A percentile compares a stretch with the other conserved stretches of the same genome.
Conservation (phyloP, 2,797 vertebrate species). For the Hirundo rustica region DNA sequence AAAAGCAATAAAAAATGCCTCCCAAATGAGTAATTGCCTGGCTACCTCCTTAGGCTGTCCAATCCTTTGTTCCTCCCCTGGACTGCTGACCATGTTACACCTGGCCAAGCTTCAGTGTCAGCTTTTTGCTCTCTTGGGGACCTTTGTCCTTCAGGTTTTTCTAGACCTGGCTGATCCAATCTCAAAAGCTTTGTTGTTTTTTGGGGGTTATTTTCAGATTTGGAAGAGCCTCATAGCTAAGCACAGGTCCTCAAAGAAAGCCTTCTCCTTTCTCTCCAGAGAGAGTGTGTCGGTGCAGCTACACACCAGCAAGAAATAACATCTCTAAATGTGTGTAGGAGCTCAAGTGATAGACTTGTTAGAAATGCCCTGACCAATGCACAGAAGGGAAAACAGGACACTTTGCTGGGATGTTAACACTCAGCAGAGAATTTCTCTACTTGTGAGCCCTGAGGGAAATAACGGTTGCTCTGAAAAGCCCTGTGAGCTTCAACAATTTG, state of each 20-base stretch:
- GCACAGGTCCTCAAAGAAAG: not conserved
- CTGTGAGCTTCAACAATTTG: not conserved
- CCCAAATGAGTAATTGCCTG: constrained; percentile 1
- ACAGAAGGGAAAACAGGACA: not conserved
- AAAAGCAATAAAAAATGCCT: constrained; percentile 14
- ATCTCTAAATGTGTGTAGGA: not conserved
- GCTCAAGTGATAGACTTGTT: not conserved
- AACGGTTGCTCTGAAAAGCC: not conserved
- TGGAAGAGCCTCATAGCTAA: not conserved
- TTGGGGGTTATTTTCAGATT: not conserved
- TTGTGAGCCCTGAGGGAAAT: not conserved
- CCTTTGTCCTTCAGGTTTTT: constrained; percentile 27
- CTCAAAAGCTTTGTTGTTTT: not conserved
- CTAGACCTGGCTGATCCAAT: not conserved
- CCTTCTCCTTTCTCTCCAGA: not conserved
- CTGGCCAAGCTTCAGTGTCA: constrained; percentile 13
- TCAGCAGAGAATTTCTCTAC: not conserved
- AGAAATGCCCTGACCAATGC: not conserved
- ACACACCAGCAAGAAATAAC: not conserved
- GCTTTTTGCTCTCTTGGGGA: not conserved
- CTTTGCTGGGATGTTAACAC: not conserved
- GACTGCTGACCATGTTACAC: not conserved
- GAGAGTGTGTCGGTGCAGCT: not conserved
- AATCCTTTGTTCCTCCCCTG: constrained; percentile 10
- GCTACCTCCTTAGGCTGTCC: not conserved